Base-by-base conservation (phyloP, 2,888 invertebrate species). In the Erebia ligea region DNA sequence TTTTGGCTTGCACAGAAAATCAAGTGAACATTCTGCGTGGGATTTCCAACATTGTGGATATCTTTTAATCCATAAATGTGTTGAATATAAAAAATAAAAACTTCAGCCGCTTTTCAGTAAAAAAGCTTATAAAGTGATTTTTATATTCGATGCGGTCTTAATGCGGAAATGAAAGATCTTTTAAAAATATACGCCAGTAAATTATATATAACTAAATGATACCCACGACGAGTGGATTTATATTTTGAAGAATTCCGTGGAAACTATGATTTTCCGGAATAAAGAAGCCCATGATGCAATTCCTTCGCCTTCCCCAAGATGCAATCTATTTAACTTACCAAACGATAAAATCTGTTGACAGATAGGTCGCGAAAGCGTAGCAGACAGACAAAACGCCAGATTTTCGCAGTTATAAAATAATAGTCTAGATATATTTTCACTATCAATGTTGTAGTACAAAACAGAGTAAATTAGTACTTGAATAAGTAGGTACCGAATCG, bases 1-100 rank as follows among this genome's bases (percentile, higher is more conserved):
- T 48, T 62, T 48, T 48, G 48, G 13, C 21, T 48, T 45, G 15
- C 21, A 62, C 2, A 21, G 45, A 62, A 62, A 62, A 62, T 42
- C 13, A 45, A 19, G 61, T 17, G 59, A 61, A 61, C 45, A 15
- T 21, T 48, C 21, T 48, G 21, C 2, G 21, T 48, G 45, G 48
- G 13, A 21, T 59, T 45, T 62, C 15, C 62, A 62, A 62, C 48
- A 62, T 48, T 62, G 48, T 48, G 15, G 48, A 21, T 48, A 62
- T 45, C 21, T 62, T 62, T 48, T 62, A 62, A 45, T 48, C 19
- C 11, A 45, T 1, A 62, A 62, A 21, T 48, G 21, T 48, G 15
- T 48, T 48, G 21, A 8, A 45, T 13, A 45, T 19, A 61, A 45
- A 45, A 62, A 61, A 57, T 45, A 62, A 61, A 19, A 11, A 1